A percentile compares a stretch with the other conserved stretches of the same genome.
Evolutionary conservation across 2,797 vertebrate genomes (phyloP).

Genomic region (Benthosema pterotum): DNA sequence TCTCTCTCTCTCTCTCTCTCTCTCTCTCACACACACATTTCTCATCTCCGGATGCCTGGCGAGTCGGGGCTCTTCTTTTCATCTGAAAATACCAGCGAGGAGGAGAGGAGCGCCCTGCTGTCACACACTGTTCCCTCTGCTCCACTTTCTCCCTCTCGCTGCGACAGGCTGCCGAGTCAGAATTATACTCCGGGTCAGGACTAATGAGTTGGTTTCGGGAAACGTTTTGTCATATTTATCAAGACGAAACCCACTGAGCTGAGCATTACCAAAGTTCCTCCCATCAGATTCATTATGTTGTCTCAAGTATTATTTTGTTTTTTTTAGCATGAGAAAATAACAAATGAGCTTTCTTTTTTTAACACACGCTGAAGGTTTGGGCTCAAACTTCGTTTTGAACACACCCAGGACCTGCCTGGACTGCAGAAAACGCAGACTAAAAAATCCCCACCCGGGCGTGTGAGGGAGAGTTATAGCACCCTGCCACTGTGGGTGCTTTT

Average conservation of each 20-base stretch:
- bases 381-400: too few species aligned
- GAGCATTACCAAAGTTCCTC: constrained; percentile 31
- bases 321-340: too few species aligned
- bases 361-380: too few species aligned
- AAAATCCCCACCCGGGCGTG: too few species aligned
- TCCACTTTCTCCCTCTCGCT: constrained; percentile 20
- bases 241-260: constrained; percentile 54
- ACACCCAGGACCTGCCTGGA: too few species aligned
- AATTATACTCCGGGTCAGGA: constrained; percentile 56
- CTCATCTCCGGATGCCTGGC: constrained; percentile 29
- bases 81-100: constrained; percentile 53
- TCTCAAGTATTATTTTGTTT: constrained; percentile 29
- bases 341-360: too few species aligned
- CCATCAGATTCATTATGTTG: constrained; percentile 37
- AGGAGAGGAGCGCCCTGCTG: constrained; percentile 35
- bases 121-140: constrained; percentile 47
- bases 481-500: too few species aligned
- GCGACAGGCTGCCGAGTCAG: constrained; percentile 43
- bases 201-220: constrained; percentile 66
- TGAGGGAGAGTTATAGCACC: too few species aligned
- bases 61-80: constrained; percentile 53
- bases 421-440: too few species aligned
- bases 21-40: too few species aligned
- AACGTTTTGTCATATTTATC: constrained; percentile 56
- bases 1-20: too few species aligned